Base-by-base conservation (phyloP, 2,888 invertebrate genomes). In the Anoncus sp. region DNA sequence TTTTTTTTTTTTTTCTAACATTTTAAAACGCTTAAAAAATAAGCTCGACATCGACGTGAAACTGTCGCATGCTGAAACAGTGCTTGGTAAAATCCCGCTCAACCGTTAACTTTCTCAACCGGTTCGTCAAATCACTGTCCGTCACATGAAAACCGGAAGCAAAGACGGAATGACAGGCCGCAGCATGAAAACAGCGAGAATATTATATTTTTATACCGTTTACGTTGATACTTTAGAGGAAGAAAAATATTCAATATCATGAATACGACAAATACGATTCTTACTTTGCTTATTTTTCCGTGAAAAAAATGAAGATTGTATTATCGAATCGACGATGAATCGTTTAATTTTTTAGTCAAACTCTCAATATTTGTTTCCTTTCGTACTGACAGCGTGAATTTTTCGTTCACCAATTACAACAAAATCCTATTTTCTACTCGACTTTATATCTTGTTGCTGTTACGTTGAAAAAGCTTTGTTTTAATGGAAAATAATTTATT, bases 21-120 rank as follows among this genome's bases (percentile, higher is more conserved):
- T 35, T 53, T 43, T 5, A 10, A 20, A 67, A 35, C 43, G 10
- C 31, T 16, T 24, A 35, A 24, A 62, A 62, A 62, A 43, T n/a
- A 51, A 40, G n/a, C 31, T 18, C 18, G 27, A 53, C 51, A 10
- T 6, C 22, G 22, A 20, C n/a, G n/a, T 18, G 10, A 27, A 35
- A 45, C 43, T 43, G 62, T 62, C 51, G 40, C 43, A 43, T 24
- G 20, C 31, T 24, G 14, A 49, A 49, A 63, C 20, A 31, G 45
- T 43, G 16, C 55, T 16, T 40, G 5, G 10, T 51, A 31, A 27
- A n/a, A 49, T 62, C 53, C 18, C 27, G 45, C 55, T 47, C 12
- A 27, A 63, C 55, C 69, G 65, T 67, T 62, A 75, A 77, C 77
- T 81, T 79, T 81, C 81, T 75, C 70, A 79, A 81, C 81, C 67